These are phyloP conservation scores for Andinoacara biseriatus DNA, from an alignment of 2,113 vertebrate species.

Conservation along the genomic window DNA sequence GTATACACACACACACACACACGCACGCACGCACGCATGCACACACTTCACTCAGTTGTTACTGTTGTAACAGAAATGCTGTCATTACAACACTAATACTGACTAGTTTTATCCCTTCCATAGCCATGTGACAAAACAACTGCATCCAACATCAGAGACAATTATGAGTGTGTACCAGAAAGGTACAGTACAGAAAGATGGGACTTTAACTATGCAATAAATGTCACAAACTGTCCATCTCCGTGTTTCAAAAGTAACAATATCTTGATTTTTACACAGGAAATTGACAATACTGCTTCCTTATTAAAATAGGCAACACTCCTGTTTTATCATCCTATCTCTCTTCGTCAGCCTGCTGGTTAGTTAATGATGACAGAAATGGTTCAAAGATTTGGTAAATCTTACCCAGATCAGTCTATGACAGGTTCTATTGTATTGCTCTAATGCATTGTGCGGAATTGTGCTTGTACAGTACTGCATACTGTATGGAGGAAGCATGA, in stretches of 20 bases:
- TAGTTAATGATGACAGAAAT: background rate
- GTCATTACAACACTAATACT: constrained; percentile 34
- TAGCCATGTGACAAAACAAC: constrained; percentile 24
- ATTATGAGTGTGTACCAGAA: background rate
- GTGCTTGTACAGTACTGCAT: constrained; percentile 73
- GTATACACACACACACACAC: constrained; percentile 23
- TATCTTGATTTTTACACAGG: background rate
- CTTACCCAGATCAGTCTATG: constrained; percentile 9
- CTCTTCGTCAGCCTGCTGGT: constrained; percentile 38
- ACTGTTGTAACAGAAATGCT: constrained; percentile 26
- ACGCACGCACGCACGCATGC: no score
- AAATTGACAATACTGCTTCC: background rate
- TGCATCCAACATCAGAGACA: constrained; percentile 12
- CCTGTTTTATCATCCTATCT: background rate
- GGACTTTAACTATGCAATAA: constrained; percentile 13
- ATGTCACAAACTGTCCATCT: constrained; percentile 22
- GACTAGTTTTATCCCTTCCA: constrained; percentile 27
- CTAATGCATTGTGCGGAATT: constrained; percentile 62
- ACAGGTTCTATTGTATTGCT: constrained; percentile 63
- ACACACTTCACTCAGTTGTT: background rate
- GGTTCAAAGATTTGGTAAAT: background rate
- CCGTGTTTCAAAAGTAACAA: constrained; percentile 16
- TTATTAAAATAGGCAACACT: background rate
- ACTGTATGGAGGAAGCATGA: constrained; percentile 34
- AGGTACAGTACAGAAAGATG: background rate